phyloP scores from a whole-genome alignment of 2,888 invertebrate genomes.

The Papilio demoleus region DNA sequence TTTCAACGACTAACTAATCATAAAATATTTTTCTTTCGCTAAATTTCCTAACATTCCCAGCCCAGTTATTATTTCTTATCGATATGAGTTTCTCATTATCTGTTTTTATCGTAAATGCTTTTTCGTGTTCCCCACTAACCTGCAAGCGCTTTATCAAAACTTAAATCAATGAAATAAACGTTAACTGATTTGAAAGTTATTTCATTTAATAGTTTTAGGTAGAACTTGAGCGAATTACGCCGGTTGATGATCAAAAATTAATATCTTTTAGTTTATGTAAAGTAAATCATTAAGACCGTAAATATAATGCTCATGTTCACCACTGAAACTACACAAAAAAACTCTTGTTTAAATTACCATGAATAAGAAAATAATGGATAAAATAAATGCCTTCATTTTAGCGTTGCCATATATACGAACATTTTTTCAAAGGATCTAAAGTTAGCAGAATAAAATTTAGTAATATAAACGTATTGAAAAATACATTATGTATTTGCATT shows the following conservation, averaged over 20 bases:
- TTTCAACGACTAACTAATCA: neutral
- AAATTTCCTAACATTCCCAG: neutral
- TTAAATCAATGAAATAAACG: constrained; percentile 5
- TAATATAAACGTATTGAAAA: neutral
- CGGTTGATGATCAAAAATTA: neutral
- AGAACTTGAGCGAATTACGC: constrained; percentile 10
- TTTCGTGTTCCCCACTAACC: constrained; percentile 17
- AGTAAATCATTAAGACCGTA: neutral
- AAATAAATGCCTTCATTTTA: neutral
- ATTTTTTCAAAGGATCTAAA: neutral
- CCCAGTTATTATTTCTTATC: constrained; percentile 14
- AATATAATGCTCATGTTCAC: constrained; percentile 4
- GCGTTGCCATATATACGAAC: neutral
- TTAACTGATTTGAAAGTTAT: neutral
- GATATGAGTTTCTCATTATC: constrained; percentile 17
- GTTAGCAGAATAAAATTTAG: neutral
- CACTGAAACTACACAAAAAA: neutral
- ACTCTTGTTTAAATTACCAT: neutral
- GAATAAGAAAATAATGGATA: too few species aligned
- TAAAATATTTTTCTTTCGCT: neutral
- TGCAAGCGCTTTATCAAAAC: constrained; percentile 9
- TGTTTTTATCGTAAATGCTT: constrained; percentile 20
- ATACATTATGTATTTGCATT: neutral
- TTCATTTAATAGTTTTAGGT: constrained; percentile 6
- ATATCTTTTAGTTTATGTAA: neutral